Evolutionary conservation across 2,113 vertebrate genomes (phyloP), one percentile per base, ranked within the genome.

Genomic region (Oenanthe oenanthe): DNA sequence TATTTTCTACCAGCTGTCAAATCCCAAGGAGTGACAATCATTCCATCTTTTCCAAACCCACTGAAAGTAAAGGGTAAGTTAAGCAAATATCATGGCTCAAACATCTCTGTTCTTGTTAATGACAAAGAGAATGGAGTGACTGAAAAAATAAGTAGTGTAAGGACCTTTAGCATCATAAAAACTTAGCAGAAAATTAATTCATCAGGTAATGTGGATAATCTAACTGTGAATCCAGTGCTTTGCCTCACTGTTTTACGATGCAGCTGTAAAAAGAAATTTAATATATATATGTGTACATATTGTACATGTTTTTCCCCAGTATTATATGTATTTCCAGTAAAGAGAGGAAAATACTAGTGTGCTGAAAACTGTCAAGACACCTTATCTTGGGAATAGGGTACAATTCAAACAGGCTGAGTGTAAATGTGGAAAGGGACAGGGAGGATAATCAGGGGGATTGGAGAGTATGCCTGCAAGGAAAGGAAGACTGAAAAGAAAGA

Each of bases 51-150:
- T 62, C 91, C 25, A 90, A 96, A 96, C 1, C 7, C 67, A 4
- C 67, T 97, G 3, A 85, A 93, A 79, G 50, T 98, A 36, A 97
- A 93, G 65, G 92, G 98, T 98, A 95, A 97, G 97, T 83, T 74
- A 56, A 65, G 32, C 11, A 56, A 48, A 68, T 53, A 19, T 63
- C n/a, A 25, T 34, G 17, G 26, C 11, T 87, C 25, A 87, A 25
- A 26, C 50, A 60, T 7, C 13, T 36, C 7, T 51, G 19, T 51
- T 80, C 25, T 34, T 87, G 5, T 42, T 80, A 60, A 57, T 76
- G 63, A 75, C 20, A 56, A 12, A 43, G 32, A 77, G 4, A 19
- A 29, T 9, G 19, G 36, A 78, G 40, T 29, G 24, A 67, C 19
- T 47, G 13, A 79, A 45, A 34, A 85, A 43, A 51, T 68, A 13